phyloP scores from a whole-genome alignment of 2,888 invertebrate genomes.

The Pteria penguin region DNA sequence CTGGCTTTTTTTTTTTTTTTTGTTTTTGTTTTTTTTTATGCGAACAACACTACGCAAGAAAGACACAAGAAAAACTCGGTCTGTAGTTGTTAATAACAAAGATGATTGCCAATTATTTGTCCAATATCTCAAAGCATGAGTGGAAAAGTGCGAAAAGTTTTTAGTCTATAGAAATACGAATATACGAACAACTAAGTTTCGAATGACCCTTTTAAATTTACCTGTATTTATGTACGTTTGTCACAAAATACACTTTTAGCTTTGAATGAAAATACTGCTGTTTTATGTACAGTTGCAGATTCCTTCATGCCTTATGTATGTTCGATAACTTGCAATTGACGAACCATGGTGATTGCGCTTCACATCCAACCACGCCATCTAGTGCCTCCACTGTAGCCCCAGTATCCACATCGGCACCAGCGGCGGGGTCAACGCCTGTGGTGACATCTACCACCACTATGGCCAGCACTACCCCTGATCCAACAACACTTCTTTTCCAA shows the following conservation, averaged over 20 bases:
- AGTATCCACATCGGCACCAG: not conserved
- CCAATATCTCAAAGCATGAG: too few species aligned
- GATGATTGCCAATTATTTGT: too few species aligned
- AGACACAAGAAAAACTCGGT: too few species aligned
- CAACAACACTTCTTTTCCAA: conserved; percentile 32
- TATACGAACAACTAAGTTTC: too few species aligned
- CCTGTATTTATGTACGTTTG: not conserved
- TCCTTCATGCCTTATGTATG: conserved; percentile 49
- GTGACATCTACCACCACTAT: not conserved
- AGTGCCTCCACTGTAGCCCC: conserved; percentile 6
- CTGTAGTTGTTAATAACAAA: too few species aligned
- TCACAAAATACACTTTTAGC: not conserved
- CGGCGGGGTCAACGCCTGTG: conserved; percentile 5
- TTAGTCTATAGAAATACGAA: too few species aligned
- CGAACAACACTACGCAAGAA: too few species aligned
- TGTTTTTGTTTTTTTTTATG: too few species aligned
- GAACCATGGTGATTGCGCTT: conserved; percentile 45
- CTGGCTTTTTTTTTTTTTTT: too few species aligned
- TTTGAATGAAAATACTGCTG: not conserved
- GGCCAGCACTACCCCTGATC: conserved; percentile 18
- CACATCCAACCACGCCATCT: conserved; percentile 40
- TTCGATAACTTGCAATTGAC: conserved; percentile 34
- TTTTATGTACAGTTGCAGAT: conserved; percentile 53
- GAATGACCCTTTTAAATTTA: too few species aligned
- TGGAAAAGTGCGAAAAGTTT: too few species aligned